Evolutionary conservation across 2,113 vertebrate species (phyloP).

Genomic region (Oryzias celebensis): DNA sequence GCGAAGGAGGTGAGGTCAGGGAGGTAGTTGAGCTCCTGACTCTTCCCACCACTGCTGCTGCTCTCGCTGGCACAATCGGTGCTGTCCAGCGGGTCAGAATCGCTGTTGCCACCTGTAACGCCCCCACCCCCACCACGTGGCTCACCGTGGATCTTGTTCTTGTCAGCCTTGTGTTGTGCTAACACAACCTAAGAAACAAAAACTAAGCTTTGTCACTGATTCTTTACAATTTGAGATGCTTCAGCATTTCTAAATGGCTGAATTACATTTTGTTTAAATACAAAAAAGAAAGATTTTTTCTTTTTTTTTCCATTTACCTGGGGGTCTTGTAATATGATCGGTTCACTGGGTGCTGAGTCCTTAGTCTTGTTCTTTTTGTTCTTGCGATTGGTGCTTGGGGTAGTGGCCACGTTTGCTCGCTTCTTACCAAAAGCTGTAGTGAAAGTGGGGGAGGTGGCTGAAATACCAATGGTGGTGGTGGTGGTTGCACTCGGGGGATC

Average conservation of each 20-base stretch:
- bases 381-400: slow-evolving; percentile 93
- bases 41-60: slow-evolving; percentile 91
- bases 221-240: too few relatives aligned
- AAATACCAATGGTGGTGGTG: slow-evolving; percentile 97
- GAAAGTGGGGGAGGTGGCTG: slow-evolving; percentile 95
- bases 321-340: slow-evolving; percentile 93
- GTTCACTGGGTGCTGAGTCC: slow-evolving; percentile 87
- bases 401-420: slow-evolving; percentile 90
- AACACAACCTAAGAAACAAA: slow-evolving; percentile 79
- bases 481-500: slow-evolving; percentile 98
- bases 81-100: slow-evolving; percentile 94
- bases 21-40: slow-evolving; percentile 87
- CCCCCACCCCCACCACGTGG: slow-evolving; percentile 88
- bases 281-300: neutral
- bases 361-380: slow-evolving; percentile 99
- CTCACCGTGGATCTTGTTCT: slow-evolving; percentile 96
- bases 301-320: slow-evolving; percentile 64
- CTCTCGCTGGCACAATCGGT: slow-evolving; percentile 96
- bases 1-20: slow-evolving; percentile 86
- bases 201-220: neutral
- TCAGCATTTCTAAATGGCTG: too few relatives aligned
- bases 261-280: too few relatives aligned
- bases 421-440: slow-evolving; percentile 95
- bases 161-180: slow-evolving; percentile 95
- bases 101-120: slow-evolving; percentile 87